Base-by-base conservation (phyloP, 2,888 invertebrate species). In the Odontothrips loti region DNA sequence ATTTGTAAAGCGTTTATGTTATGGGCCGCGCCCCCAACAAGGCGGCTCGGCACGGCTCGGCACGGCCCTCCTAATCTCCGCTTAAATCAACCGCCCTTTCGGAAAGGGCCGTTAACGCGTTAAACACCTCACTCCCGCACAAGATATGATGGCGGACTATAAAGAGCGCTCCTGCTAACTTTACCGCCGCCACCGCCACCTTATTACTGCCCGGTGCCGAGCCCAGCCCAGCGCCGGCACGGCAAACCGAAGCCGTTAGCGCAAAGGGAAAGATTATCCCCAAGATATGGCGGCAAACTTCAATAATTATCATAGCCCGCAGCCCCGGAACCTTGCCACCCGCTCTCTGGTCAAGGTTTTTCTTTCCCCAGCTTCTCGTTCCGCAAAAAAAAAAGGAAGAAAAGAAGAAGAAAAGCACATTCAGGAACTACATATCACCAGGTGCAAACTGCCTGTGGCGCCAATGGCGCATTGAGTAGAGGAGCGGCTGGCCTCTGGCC, bases 1-100 rank as follows among this genome's bases (percentile, higher is more conserved):
- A 58, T 58, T 58, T 58, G 58, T 58, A 58, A 58, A 58, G 58
- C 58, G 58, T 58, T 58, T n/a, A 58, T 58, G 58, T 58, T 58
- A 58, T 58, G 58, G 58, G 58, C 58, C 6, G 15, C 51, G 51
- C 51, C 51, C 51, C 51, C 34, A 6, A 43, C 34, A 43, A 4
- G 34, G 34, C 34, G 34, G 34, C 48, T 48, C 48, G n/a, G n/a
- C n/a, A n/a, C 58, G 20, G 20, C 58, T 0, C 58, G 58, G 20
- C n/a, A 58, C 58, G 15, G 58, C 20, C 58, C 58, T 11, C 58
- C 58, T 58, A 58, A 58, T 58, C 58, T 58, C 58, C n/a, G 58
- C 58, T 58, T 58, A 58, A 58, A 58, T 58, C 58, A 58, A 58
- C 58, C 58, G 58, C 58, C 58, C 58, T 58, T 58, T 58, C 58